A percentile compares a stretch with the other conserved stretches of the same genome.
Conservation (phyloP, 2,113 vertebrate genomes). For the Enhydra lutris region DNA sequence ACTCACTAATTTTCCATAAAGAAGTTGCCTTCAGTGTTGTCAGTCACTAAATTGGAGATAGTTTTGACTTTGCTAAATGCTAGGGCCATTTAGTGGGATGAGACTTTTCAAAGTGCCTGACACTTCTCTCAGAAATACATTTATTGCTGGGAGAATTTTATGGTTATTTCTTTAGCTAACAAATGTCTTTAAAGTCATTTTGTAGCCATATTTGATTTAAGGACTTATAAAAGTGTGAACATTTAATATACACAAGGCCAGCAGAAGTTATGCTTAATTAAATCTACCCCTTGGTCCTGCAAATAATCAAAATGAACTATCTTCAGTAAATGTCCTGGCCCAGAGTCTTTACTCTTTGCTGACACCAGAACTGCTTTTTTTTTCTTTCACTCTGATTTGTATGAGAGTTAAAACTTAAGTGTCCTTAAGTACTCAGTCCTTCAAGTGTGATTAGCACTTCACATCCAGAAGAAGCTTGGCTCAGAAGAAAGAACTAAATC, state of each 20-base stretch:
- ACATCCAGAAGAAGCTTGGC: background rate
- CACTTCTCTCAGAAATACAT: background rate
- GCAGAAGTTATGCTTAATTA: slow-evolving; percentile 9
- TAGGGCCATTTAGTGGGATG: background rate
- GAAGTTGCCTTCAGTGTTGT: background rate
- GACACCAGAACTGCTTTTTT: background rate
- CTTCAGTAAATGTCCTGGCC: background rate
- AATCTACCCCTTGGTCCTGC: background rate
- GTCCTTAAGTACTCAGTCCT: background rate
- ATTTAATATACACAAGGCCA: slow-evolving; percentile 6
- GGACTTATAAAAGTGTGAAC: background rate
- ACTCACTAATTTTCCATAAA: background rate
- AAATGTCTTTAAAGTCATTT: background rate
- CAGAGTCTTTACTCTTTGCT: background rate
- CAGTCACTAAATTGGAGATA: background rate
- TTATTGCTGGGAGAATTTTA: background rate
- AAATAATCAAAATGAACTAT: slow-evolving; percentile 18
- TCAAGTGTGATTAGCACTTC: background rate
- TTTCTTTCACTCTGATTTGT: background rate
- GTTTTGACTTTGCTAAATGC: background rate
- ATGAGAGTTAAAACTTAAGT: background rate
- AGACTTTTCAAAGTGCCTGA: background rate
- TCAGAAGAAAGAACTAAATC: background rate
- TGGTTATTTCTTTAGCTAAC: slow-evolving; percentile 8
- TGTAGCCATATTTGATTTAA: background rate